phyloP scores from a whole-genome alignment of 2,797 vertebrate genomes.

The Ctenosaura bakeri region DNA sequence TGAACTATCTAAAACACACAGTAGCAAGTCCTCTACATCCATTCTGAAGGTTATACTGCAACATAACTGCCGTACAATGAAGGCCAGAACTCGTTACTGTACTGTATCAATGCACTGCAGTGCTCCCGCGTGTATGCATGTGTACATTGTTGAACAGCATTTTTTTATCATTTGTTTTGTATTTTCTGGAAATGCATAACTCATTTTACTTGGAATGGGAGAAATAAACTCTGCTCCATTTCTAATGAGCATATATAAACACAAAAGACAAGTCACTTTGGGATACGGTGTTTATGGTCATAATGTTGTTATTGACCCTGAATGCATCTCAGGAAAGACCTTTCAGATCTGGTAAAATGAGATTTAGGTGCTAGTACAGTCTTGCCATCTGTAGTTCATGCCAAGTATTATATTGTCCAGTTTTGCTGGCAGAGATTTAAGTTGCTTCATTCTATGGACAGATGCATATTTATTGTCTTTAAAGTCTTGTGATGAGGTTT shows the following conservation, averaged over 20 bases:
- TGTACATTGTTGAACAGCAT: not conserved
- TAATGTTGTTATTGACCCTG: not conserved
- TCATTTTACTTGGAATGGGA: not conserved
- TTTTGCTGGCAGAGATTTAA: constrained; percentile 4
- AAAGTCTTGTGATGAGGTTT: not conserved
- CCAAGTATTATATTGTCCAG: constrained; percentile 1
- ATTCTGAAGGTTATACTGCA: not conserved
- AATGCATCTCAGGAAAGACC: not conserved
- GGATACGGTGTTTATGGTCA: not conserved
- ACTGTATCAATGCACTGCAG: constrained; percentile 8
- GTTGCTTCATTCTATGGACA: not conserved
- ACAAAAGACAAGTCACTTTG: not conserved
- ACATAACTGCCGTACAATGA: not conserved
- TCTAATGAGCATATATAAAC: not conserved
- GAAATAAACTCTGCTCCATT: not conserved
- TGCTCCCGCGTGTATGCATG: not conserved
- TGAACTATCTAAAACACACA: not conserved
- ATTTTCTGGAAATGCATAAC: not conserved
- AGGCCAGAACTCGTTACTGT: constrained; percentile 13
- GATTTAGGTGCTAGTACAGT: not conserved
- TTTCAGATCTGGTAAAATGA: constrained; percentile 25
- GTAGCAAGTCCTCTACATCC: not conserved
- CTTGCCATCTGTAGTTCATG: constrained; percentile 24
- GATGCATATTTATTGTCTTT: not conserved
- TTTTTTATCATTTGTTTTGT: constrained; percentile 4